Percentiles rank a stretch among this genome's conserved stretches.
phyloP scores from a whole-genome alignment of 2,113 vertebrate species.

The Rana temporaria region DNA sequence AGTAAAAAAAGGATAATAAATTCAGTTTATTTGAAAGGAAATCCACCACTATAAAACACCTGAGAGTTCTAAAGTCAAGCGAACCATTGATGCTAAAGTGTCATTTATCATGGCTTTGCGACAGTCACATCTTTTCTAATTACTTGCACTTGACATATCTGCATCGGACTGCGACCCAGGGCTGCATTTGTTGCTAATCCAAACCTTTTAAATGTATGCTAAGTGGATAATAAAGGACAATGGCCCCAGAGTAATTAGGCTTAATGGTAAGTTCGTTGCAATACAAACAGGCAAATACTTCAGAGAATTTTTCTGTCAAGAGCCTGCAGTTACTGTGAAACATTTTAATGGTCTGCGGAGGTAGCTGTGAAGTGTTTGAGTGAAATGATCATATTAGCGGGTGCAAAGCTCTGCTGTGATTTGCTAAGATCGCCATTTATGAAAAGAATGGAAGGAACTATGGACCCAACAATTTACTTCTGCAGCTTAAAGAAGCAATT shows the following conservation, averaged over 20 bases:
- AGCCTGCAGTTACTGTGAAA: constrained; percentile 55
- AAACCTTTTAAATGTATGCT: constrained; percentile 51
- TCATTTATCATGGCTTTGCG: not conserved
- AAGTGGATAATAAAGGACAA: constrained; percentile 47
- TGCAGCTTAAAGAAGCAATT: constrained; percentile 30
- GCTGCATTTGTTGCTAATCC: constrained; percentile 9
- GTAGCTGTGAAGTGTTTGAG: not conserved
- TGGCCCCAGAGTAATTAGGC: constrained; percentile 51
- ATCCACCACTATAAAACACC: not conserved
- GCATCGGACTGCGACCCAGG: not conserved
- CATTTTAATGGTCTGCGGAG: constrained; percentile 25
- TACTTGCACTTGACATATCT: not conserved
- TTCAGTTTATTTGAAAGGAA: not conserved
- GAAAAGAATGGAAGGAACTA: not conserved
- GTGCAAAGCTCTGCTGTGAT: not conserved
- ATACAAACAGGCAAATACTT: constrained; percentile 43
- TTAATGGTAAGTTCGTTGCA: constrained; percentile 60
- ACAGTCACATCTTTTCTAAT: not conserved
- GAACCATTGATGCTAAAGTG: not conserved
- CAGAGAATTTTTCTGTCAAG: constrained; percentile 50
- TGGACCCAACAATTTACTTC: not conserved
- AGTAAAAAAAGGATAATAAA: not conserved
- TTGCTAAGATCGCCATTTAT: constrained; percentile 22
- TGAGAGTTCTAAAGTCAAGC: not conserved
- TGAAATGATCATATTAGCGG: constrained; percentile 25